Conservation (phyloP, 2,888 invertebrate genomes). For the Drosophila yooni region DNA sequence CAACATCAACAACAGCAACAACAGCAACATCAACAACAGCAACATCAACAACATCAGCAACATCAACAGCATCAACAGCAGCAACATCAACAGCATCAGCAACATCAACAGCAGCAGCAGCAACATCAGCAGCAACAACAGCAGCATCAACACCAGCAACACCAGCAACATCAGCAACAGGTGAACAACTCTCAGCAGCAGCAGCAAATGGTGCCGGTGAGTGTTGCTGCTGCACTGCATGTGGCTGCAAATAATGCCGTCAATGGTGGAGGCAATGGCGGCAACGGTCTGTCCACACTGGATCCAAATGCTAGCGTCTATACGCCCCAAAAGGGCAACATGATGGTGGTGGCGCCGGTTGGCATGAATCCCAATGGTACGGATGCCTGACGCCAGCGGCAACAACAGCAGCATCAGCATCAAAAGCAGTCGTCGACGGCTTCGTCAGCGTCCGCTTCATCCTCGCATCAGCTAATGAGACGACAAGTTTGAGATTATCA, state of each 20-base stretch:
- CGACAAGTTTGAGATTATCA: slow-evolving; percentile 85
- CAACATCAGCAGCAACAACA: slow-evolving; percentile 55
- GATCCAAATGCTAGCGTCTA: slow-evolving; percentile 97
- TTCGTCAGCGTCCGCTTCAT: slow-evolving; percentile 47
- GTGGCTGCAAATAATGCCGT: slow-evolving; percentile 60
- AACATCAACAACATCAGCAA: slow-evolving; percentile 40
- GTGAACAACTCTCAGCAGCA: slow-evolving; percentile 65
- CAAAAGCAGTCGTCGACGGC: slow-evolving; percentile 36
- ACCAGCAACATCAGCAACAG: slow-evolving; percentile 55
- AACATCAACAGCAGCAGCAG: slow-evolving; percentile 45
- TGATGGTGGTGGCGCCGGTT: slow-evolving; percentile 76
- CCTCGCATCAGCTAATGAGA: slow-evolving; percentile 78
- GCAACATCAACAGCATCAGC: slow-evolving; percentile 39
- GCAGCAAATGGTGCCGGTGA: slow-evolving; percentile 76
- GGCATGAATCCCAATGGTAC: slow-evolving; percentile 73
- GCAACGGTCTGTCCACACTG: slow-evolving; percentile 86
- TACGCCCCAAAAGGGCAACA: slow-evolving; percentile 91
- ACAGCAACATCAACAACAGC: slow-evolving; percentile 49
- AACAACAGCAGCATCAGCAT: slow-evolving; percentile 41
- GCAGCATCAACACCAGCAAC: slow-evolving; percentile 52
- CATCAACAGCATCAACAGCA: slow-evolving; percentile 46
- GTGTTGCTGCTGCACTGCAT: slow-evolving; percentile 76
- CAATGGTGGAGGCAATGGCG: slow-evolving; percentile 48
- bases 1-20: slow-evolving; percentile 54
- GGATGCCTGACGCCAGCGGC: slow-evolving; percentile 80